Evolutionary conservation across 1,140 invertebrate genomes (phyloP).

Genomic region (Lysiphlebus fabarum): DNA sequence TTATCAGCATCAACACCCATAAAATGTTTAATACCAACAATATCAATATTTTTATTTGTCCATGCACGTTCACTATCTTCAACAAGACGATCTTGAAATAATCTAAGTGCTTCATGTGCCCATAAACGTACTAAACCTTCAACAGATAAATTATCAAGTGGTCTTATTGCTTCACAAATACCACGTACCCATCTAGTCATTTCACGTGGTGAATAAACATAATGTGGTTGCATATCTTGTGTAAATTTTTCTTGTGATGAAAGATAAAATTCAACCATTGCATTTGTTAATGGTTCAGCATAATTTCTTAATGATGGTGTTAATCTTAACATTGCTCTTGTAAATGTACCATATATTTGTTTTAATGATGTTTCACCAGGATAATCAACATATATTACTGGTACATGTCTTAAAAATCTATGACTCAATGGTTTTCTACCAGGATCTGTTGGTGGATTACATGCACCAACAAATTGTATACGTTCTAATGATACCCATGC

Average conservation of each 20-base stretch:
- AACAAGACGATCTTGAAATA: constrained; percentile 96
- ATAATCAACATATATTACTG: constrained; percentile 99
- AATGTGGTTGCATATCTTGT: constrained; percentile 99
- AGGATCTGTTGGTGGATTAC: constrained; percentile 99
- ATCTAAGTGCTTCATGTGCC: constrained; percentile 95
- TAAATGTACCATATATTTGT: constrained; percentile 99
- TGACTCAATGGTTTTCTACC: constrained; percentile 96
- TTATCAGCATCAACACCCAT: constrained; percentile 82
- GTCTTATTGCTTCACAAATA: constrained; percentile 96
- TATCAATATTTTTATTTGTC: constrained; percentile 98
- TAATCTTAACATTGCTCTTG: constrained; percentile 91
- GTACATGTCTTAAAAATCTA: constrained; percentile 90
- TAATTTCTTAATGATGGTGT: constrained; percentile 87
- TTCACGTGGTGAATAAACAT: constrained; percentile 99
- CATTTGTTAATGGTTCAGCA: constrained; percentile 94
- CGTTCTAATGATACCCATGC: constrained; percentile 95
- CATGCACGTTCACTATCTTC: constrained; percentile 91
- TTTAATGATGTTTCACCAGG: constrained; percentile 96
- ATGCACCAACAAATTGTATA: constrained; percentile 99
- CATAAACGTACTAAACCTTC: constrained; percentile 95
- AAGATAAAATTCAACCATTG: constrained; percentile 99
- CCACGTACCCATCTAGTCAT: constrained; percentile 99
- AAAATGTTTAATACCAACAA: constrained; percentile 93
- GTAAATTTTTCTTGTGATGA: constrained; percentile 97
- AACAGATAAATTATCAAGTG: constrained; percentile 84